A percentile compares a stretch with the other conserved stretches of the same genome.
Evolutionary conservation across 2,888 invertebrate genomes (phyloP).

Genomic region (Ormyrus labotus): DNA sequence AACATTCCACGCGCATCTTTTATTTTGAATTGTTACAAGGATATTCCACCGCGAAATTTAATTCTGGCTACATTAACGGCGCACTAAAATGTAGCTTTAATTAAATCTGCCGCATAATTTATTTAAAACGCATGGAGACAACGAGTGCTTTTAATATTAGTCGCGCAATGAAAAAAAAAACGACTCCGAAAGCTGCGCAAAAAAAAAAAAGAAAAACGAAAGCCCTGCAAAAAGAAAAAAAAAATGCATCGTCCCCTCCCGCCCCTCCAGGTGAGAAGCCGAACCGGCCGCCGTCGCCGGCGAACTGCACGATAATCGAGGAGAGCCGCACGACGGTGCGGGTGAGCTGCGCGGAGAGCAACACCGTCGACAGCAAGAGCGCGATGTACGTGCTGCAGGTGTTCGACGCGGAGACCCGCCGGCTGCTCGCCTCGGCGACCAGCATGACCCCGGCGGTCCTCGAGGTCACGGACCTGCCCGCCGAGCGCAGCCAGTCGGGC

Average conservation of each 20-base stretch:
- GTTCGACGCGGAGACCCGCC: constrained; percentile 77
- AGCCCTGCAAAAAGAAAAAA: background rate
- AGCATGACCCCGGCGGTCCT: constrained; percentile 76
- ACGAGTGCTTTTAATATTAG: too few species aligned
- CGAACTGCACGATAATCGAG: constrained; percentile 77
- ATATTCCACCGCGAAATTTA: too few species aligned
- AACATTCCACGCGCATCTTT: too few species aligned
- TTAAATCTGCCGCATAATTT: too few species aligned
- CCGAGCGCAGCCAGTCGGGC: constrained; percentile 71
- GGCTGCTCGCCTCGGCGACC: constrained; percentile 77
- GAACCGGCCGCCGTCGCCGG: constrained; percentile 76
- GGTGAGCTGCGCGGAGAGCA: constrained; percentile 76
- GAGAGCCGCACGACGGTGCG: constrained; percentile 76
- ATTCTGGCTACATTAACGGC: too few species aligned
- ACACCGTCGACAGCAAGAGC: constrained; percentile 70
- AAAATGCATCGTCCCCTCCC: background rate
- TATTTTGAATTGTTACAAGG: too few species aligned
- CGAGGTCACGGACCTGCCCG: constrained; percentile 76
- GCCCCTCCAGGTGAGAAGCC: constrained; percentile 69
- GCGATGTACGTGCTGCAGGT: constrained; percentile 78
- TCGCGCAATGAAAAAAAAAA: too few species aligned
- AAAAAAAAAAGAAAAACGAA: background rate
- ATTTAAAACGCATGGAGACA: too few species aligned
- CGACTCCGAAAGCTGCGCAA: too few species aligned
- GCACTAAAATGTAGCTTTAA: too few species aligned